Base-by-base conservation (phyloP, 2,797 vertebrate species). In the Adelosebastes latens region DNA sequence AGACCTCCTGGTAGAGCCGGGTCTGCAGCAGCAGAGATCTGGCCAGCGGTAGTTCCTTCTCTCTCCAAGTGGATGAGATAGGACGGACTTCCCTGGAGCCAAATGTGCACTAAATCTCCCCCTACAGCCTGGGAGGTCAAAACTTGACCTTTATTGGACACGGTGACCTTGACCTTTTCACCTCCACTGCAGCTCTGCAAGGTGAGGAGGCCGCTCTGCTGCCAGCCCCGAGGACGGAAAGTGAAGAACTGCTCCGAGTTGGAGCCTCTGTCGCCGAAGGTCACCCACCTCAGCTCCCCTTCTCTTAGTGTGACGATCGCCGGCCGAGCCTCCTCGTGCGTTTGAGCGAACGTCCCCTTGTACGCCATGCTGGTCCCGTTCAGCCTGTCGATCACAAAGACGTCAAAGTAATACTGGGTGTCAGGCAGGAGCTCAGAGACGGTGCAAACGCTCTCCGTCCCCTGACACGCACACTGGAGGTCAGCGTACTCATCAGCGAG, bases 401-500 rank as follows among this genome's bases (percentile, higher is more conserved):
- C 93, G 0, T 98, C 97, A 52, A 98, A 97, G 89, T 97, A 97
- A 82, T 98, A 98, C 68, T 94, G 95, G 1, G 95, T 97, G 85
- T 94, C 95, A 2, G 97, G 96, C 55, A 95, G 94, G 75, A 98
- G 95, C 18, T 92, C 96, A 0, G 96, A 95, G 68, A 98, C 91
- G 0, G 96, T 97, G 91, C 97, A 97, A 1, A 96, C 95, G 14
- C 94, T 98, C 87, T 95, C 97, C 8, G 94, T 93, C 13, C 96
- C 97, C 76, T 94, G 80, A 64, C 97, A 98, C 24, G 88, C 92
- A 82, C 97, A 97, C 73, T 89, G 95, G 46, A 96, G 94, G 27
- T 95, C 95, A 2, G 89, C 70, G 10, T 85, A 61, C 27, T 87
- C 87, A n/a, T 92, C 89, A 7, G 63, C 6, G 14, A 80, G 34